Evolutionary conservation across 1,140 invertebrate species (phyloP).

Genomic region (Drosophila littoralis): DNA sequence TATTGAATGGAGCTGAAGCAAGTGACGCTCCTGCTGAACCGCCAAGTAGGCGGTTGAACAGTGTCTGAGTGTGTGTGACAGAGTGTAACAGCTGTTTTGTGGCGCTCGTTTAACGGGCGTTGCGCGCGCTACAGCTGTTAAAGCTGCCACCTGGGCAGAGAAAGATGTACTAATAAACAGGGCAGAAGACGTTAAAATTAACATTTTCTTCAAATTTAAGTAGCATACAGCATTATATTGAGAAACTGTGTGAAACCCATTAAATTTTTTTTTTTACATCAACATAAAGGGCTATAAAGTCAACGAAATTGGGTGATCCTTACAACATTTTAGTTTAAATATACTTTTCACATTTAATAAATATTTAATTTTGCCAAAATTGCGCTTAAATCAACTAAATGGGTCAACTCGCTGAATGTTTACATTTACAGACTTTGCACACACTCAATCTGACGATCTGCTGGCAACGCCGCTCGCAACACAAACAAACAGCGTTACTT

Average conservation of each 20-base stretch:
- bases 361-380: not conserved
- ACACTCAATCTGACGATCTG: not conserved
- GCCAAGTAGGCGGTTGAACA: constrained; percentile 30
- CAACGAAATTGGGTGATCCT: too few species aligned
- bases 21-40: constrained; percentile 36
- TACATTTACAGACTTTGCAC: constrained; percentile 14
- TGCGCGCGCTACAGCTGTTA: constrained; percentile 52
- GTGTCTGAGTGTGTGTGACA: constrained; percentile 10
- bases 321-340: not conserved
- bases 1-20: constrained; percentile 32
- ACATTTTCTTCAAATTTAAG: not conserved
- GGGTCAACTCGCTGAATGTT: constrained; percentile 30
- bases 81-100: constrained; percentile 52
- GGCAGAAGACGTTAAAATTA: not conserved
- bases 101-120: constrained; percentile 43
- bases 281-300: too few species aligned
- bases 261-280: too few species aligned
- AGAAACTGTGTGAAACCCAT: too few species aligned
- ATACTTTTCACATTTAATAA: not conserved
- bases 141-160: constrained; percentile 50
- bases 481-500: constrained; percentile 62
- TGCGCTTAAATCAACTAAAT: constrained; percentile 7
- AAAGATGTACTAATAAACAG: constrained; percentile 11
- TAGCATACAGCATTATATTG: too few species aligned
- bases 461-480: constrained; percentile 58